Percentiles rank a stretch among this genome's conserved stretches.
Conservation (phyloP, 2,888 invertebrate genomes). For the Epistrophe eligans region DNA sequence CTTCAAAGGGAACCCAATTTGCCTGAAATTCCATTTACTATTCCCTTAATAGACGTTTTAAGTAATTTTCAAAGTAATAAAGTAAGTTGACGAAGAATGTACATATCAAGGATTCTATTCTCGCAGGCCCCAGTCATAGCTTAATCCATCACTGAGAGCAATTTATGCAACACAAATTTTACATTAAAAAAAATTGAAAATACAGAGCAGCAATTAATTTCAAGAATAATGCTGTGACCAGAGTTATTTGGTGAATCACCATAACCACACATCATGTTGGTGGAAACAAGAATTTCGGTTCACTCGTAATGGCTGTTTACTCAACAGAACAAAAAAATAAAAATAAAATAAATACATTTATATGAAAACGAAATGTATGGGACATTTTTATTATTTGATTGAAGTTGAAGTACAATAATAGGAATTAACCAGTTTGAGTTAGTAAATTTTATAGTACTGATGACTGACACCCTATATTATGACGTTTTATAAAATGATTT, state of each 20-base stretch:
- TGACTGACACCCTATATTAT: conserved; percentile 34
- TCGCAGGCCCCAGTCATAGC: not conserved
- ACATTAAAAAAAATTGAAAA: not conserved
- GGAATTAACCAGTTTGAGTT: conserved; percentile 52
- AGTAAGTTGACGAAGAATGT: no score
- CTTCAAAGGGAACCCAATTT: no score
- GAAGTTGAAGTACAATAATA: conserved; percentile 40
- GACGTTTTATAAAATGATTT: conserved; percentile 28
- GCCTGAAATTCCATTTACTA: no score
- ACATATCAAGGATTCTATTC: no score
- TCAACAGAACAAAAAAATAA: conserved; percentile 20
- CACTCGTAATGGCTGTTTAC: conserved; percentile 20
- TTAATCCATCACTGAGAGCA: not conserved
- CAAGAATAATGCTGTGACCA: conserved; percentile 33
- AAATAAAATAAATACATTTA: conserved; percentile 2
- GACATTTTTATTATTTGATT: conserved; percentile 30
- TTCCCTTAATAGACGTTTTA: no score
- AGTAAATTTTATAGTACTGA: conserved; percentile 1
- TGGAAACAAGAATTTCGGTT: conserved; percentile 24
- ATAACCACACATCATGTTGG: conserved; percentile 21
- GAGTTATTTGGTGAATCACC: conserved; percentile 32
- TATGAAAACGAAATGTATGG: conserved; percentile 18
- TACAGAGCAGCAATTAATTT: conserved; percentile 29
- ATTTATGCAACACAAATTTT: not conserved
- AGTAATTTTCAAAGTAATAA: no score